A percentile compares a stretch with the other conserved stretches of the same genome.
Evolutionary conservation across 2,888 invertebrate genomes (phyloP).

Genomic region (Acheta domesticus): DNA sequence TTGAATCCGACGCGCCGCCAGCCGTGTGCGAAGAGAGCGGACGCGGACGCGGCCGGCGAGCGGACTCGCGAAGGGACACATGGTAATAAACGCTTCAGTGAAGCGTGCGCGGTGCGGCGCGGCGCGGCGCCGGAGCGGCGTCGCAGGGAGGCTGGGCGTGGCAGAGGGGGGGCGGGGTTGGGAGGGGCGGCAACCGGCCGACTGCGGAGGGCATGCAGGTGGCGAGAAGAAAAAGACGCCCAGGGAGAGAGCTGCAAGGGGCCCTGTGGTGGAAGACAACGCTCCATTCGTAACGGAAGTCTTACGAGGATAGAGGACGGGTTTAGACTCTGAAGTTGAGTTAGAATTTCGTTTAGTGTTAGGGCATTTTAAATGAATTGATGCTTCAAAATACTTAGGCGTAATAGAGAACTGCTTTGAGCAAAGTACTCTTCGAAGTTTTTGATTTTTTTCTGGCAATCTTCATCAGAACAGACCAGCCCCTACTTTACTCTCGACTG

Average conservation of each 20-base stretch:
- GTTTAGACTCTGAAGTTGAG: no score
- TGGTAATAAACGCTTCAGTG: conserved; percentile 18
- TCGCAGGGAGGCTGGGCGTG: background rate
- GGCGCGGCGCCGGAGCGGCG: background rate
- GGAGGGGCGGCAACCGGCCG: background rate
- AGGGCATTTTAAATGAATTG: no score
- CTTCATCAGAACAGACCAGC: no score
- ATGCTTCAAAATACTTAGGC: no score
- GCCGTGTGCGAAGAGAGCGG: background rate
- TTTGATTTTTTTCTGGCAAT: no score
- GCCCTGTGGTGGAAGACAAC: no score
- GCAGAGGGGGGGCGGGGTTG: background rate
- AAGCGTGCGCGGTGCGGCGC: background rate
- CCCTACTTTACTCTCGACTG: no score
- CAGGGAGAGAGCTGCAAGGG: background rate
- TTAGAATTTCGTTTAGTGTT: no score
- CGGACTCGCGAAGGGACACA: background rate
- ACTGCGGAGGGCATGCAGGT: background rate
- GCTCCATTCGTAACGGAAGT: no score
- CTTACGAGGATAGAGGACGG: no score
- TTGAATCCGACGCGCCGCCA: background rate
- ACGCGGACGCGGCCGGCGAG: background rate
- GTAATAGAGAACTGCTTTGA: no score
- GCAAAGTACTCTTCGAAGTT: no score
- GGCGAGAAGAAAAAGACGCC: background rate